Percentiles rank a stretch among this genome's conserved stretches.
Conservation (phyloP, 1,140 invertebrate species). For the Calycopis cecrops region DNA sequence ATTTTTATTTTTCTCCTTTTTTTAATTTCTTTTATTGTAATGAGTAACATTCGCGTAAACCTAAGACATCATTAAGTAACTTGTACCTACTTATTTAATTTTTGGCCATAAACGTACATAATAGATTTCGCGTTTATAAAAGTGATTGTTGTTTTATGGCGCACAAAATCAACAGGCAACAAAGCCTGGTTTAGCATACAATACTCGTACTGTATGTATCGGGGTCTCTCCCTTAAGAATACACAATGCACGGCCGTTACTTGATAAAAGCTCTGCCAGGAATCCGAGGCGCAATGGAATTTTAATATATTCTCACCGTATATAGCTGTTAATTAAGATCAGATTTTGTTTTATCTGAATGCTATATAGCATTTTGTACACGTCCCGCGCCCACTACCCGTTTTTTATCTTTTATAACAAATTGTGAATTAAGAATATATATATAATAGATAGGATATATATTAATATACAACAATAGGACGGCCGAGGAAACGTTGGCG, state of each 20-base stretch:
- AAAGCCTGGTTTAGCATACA: slow-evolving; percentile 20
- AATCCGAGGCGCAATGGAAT: background rate
- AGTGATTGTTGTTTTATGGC: slow-evolving; percentile 12
- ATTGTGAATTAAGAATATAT: background rate
- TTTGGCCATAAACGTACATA: too few species aligned
- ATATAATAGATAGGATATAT: too few species aligned
- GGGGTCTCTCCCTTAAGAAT: slow-evolving; percentile 17
- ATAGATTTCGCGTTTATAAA: background rate
- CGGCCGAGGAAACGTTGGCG: too few species aligned
- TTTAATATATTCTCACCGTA: background rate
- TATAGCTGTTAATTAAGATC: background rate
- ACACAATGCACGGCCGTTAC: slow-evolving; percentile 22
- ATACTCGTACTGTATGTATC: slow-evolving; percentile 19
- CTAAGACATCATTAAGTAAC: too few species aligned
- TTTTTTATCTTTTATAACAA: background rate
- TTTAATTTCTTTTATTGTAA: too few species aligned
- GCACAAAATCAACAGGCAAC: slow-evolving; percentile 9
- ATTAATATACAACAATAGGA: too few species aligned
- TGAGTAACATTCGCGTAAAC: too few species aligned
- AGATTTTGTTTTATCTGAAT: background rate
- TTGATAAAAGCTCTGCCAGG: slow-evolving; percentile 18
- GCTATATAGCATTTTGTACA: background rate
- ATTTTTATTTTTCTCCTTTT: too few species aligned
- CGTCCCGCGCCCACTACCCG: background rate
- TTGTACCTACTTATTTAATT: too few species aligned